Conservation (phyloP, 92 coral and sea anemone genomes). For the Virgularia gustaviana region DNA sequence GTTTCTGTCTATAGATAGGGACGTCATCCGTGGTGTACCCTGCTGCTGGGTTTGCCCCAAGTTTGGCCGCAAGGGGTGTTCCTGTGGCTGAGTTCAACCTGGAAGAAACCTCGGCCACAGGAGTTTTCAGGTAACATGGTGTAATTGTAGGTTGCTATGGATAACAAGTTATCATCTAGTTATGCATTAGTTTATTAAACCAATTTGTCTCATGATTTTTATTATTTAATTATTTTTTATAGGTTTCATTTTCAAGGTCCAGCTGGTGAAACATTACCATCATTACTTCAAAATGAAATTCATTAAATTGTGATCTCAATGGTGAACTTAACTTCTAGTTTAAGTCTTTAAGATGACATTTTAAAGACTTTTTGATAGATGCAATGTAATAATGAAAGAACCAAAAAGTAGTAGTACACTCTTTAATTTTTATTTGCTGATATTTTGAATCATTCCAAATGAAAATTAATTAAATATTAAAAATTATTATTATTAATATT, state of each 20-base stretch:
- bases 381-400: no score
- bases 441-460: no score
- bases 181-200: not conserved
- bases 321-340: no score
- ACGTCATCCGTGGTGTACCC: slow-evolving; percentile 98
- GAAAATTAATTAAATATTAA: no score
- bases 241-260: slow-evolving; percentile 87
- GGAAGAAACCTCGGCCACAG: slow-evolving; percentile 81
- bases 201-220: not conserved
- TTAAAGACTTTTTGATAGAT: no score
- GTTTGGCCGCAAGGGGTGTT: slow-evolving; percentile 70
- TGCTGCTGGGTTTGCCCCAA: slow-evolving; percentile 95
- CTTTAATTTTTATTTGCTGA: no score
- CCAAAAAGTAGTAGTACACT: no score
- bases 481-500: no score
- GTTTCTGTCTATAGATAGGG: slow-evolving; percentile 64
- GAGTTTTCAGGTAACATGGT: slow-evolving; percentile 75
- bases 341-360: not conserved
- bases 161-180: not conserved
- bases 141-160: not conserved
- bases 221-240: not conserved
- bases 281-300: slow-evolving; percentile 42
- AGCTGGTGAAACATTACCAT: slow-evolving; percentile 87
- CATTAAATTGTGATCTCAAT: no score
- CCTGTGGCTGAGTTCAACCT: slow-evolving; percentile 97